These are phyloP conservation scores for Cydia splendana DNA, from an alignment of 1,140 invertebrate species.

Conservation along the genomic window DNA sequence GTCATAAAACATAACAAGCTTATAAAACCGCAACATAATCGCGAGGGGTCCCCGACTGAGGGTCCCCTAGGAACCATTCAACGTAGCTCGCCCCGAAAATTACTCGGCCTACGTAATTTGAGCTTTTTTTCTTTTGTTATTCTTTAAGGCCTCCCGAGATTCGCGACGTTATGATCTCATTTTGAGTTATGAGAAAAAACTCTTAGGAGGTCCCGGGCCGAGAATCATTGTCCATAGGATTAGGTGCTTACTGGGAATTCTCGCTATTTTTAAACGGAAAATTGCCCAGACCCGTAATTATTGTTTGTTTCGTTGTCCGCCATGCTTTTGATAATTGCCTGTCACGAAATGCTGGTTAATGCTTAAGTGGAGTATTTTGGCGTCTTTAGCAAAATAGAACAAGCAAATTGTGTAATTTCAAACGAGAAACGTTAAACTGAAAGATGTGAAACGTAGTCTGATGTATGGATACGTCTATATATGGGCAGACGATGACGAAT, in stretches of 20 bases:
- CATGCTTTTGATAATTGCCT: constrained; percentile 20
- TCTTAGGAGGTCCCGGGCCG: constrained; percentile 61
- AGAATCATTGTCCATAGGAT: constrained; percentile 67
- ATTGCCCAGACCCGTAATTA: not conserved
- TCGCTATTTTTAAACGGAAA: constrained; percentile 35
- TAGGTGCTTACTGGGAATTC: constrained; percentile 59
- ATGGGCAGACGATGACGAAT: not conserved
- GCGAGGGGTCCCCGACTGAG: constrained; percentile 52
- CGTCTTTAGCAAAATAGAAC: not conserved
- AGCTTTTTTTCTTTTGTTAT: constrained; percentile 73
- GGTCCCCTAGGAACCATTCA: constrained; percentile 65
- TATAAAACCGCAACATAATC: constrained; percentile 74
- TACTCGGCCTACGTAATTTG: constrained; percentile 73
- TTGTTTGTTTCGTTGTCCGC: constrained; percentile 18
- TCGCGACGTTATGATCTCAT: constrained; percentile 76
- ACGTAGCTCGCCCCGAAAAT: constrained; percentile 69
- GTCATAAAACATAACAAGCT: constrained; percentile 73
- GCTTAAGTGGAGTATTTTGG: not conserved
- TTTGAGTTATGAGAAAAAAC: constrained; percentile 75
- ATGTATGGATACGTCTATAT: not conserved
- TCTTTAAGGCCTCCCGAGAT: constrained; percentile 69
- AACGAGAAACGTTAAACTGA: not conserved
- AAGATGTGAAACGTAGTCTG: not conserved
- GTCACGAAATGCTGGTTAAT: not conserved
- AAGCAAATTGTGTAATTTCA: not conserved